A percentile compares a stretch with the other conserved stretches of the same genome.
Conservation (phyloP, 2,797 vertebrate genomes). For the Coccyzus lansbergi region DNA sequence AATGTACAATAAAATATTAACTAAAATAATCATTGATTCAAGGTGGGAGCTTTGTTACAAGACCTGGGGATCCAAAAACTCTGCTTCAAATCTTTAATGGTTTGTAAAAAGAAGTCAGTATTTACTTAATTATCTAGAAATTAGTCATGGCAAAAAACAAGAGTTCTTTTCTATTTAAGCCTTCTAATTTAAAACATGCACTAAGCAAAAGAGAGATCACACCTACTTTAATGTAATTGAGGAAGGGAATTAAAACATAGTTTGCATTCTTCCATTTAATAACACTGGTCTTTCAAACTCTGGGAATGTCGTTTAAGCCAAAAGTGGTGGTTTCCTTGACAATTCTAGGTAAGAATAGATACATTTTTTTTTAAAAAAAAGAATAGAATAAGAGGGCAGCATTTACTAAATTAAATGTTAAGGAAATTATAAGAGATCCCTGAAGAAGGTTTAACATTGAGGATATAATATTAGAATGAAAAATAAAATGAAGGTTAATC, state of each 20-base stretch:
- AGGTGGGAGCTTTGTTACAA: background rate
- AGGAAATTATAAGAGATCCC: background rate
- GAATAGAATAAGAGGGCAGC: background rate
- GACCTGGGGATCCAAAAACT: background rate
- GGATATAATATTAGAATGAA: background rate
- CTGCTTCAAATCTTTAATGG: background rate
- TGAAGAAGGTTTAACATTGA: background rate
- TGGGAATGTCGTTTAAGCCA: background rate
- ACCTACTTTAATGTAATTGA: slow-evolving; percentile 60
- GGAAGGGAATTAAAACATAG: slow-evolving; percentile 47
- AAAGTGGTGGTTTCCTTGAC: slow-evolving; percentile 20
- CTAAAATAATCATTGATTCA: background rate
- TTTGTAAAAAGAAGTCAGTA: background rate
- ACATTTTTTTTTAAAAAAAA: background rate
- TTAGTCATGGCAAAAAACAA: slow-evolving; percentile 18
- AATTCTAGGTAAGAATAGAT: slow-evolving; percentile 7
- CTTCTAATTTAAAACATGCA: slow-evolving; percentile 53
- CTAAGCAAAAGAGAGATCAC: background rate
- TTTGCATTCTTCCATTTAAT: slow-evolving; percentile 7
- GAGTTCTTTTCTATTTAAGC: slow-evolving; percentile 29
- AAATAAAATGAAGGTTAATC: slow-evolving; percentile 38
- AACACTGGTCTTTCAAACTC: slow-evolving; percentile 1
- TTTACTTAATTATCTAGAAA: slow-evolving; percentile 50
- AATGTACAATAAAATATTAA: background rate
- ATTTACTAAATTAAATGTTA: slow-evolving; percentile 1